Base-by-base conservation (phyloP, 53 echinoderm and acorn worm species). In the Zoroaster sp. region DNA sequence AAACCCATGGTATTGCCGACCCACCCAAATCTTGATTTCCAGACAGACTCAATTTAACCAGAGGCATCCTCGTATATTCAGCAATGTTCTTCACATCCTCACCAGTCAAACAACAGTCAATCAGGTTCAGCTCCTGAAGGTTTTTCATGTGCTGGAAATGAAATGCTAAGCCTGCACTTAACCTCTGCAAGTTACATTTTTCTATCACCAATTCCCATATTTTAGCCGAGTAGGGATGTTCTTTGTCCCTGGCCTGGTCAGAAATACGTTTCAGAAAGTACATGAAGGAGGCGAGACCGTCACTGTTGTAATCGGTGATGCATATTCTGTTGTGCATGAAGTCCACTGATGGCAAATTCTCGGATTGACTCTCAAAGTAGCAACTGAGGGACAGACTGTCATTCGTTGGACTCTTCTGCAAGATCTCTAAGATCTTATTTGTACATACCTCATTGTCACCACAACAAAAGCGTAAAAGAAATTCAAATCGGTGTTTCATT, bases 391-490 rank as follows among this genome's bases (percentile, higher is more conserved):
- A 40, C 28, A 68, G n/a, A 1, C 43, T 39, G 40, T 40, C 13
- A 15, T 10, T 5, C 0, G 17, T 3, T 40, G 28, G 28, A 31
- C 20, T 12, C 46, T 40, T 28, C 21, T 41, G 59, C 23, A 80
- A 80, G n/a, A 59, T 20, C 33, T 40, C 4, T 53, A 82, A 12
- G 28, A 82, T 32, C 4, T 8, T 13, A 18, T 68, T 66, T 7
- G 68, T 66, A 42, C 68, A 82, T 0, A 7, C 20, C 23, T 66
- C 40, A 65, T 80, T 68, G 82, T 66, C 45, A 66, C 82, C 82
- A 35, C 67, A 82, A 40, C 67, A 66, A 25, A 82, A 82, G 13
- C 43, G 82, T 15, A 82, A 32, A 14, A 82, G 14, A 41, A 40
- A 31, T 4, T 68, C 82, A 21, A 68, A 68, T 0, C 8, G n/a